Evolutionary conservation across 1,140 invertebrate species (phyloP).

Genomic region (Lasioglossum baleicum): DNA sequence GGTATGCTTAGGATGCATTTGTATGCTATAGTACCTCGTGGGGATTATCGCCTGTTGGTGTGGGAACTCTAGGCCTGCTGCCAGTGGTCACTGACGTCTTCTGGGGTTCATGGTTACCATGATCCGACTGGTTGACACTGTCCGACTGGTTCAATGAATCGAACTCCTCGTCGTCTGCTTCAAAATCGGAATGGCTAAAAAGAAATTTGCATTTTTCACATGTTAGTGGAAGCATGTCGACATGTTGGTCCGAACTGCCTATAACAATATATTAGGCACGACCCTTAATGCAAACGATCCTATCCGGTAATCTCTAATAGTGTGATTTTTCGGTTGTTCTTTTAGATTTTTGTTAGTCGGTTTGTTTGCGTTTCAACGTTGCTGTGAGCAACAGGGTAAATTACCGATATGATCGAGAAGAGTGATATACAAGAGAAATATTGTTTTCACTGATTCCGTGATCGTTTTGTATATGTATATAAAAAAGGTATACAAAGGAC

Average conservation of each 20-base stretch:
- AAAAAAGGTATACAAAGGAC: conserved; percentile 29
- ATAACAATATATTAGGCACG: conserved; percentile 59
- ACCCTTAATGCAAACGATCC: conserved; percentile 48
- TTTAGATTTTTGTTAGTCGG: not conserved
- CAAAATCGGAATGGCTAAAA: conserved; percentile 82
- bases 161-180: conserved; percentile 83
- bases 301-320: not conserved
- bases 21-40: conserved; percentile 68
- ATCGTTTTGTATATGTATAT: conserved; percentile 9
- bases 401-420: not conserved
- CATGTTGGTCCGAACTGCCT: conserved; percentile 12
- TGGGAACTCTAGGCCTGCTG: conserved; percentile 68
- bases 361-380: conserved; percentile 10
- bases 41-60: conserved; percentile 75
- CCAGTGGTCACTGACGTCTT: conserved; percentile 52
- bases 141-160: conserved; percentile 78
- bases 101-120: conserved; percentile 67
- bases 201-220: conserved; percentile 32
- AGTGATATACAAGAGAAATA: not conserved
- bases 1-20: not conserved
- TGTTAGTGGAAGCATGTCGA: conserved; percentile 22
- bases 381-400: not conserved
- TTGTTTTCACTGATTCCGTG: not conserved
- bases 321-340: not conserved
- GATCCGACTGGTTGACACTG: conserved; percentile 68